These are phyloP conservation scores for Drosophila ohnishii DNA, from an alignment of 1,140 invertebrate genomes.

Conservation along the genomic window DNA sequence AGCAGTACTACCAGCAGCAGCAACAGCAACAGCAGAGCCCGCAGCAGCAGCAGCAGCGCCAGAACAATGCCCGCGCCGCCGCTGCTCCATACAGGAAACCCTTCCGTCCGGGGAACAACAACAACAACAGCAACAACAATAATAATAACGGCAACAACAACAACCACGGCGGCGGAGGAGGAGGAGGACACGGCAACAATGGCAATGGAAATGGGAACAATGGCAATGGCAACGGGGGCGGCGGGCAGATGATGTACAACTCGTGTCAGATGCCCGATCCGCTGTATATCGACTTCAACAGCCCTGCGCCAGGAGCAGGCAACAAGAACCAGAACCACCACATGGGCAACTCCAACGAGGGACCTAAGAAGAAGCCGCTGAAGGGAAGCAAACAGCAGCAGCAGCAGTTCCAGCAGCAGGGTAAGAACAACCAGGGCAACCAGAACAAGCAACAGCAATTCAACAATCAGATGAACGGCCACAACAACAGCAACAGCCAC, in stretches of 20 bases:
- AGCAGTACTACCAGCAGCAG: conserved; percentile 7
- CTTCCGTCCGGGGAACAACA: conserved; percentile 44
- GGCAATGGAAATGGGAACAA: conserved; percentile 8
- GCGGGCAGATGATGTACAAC: conserved; percentile 48
- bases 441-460: conserved; percentile 28
- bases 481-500: conserved; percentile 16
- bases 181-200: conserved; percentile 10
- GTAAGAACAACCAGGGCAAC: conserved; percentile 15
- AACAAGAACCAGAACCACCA: conserved; percentile 6
- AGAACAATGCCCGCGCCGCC: conserved; percentile 52
- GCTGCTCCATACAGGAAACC: conserved; percentile 68
- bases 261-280: conserved; percentile 82
- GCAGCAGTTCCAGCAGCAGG: conserved; percentile 43
- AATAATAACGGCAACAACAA: background rate
- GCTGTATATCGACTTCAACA: conserved; percentile 81
- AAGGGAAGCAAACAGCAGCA: conserved; percentile 51
- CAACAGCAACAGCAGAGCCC: conserved; percentile 7
- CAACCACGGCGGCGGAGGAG: background rate
- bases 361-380: conserved; percentile 59
- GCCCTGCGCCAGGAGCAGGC: conserved; percentile 42
- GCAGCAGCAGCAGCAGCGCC: conserved; percentile 19
- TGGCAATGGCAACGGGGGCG: conserved; percentile 18
- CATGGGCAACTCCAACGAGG: conserved; percentile 18
- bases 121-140: background rate
- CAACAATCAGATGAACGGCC: conserved; percentile 44